Evolutionary conservation across 2,888 invertebrate species (phyloP), one percentile per base, ranked within the genome.

Genomic region (Calliopum simillimum): DNA sequence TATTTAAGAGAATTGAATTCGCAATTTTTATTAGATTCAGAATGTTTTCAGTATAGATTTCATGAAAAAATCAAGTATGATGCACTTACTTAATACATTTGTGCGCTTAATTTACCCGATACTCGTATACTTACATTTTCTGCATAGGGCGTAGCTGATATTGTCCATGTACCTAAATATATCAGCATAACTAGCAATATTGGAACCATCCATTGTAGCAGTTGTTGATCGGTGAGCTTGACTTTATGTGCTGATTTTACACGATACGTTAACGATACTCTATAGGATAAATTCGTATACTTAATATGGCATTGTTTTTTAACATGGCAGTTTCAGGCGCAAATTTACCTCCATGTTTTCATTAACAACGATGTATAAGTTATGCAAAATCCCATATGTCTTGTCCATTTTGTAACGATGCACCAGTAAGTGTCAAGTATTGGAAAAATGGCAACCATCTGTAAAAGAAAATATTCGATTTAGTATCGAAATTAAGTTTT

Each of bases 361-460:
- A 97, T 94, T 4, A 97, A 88, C 55, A 97, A 88, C 11, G 97
- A 96, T 12, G 96, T 96, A 83, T 97, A 97, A 2, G 97, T 95
- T 71, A 97, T 91, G 81, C 95, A 95, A 84, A 97, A 97, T 2
- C 97, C 97, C 86, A 97, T 89, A 86, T 97, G 96, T 5, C 96
- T 89, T 1, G 95, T 93, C 97, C 97, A 97, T 85, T 96, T 96
- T 11, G 95, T 95, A 11, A 94, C 93, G 76, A 96, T 93, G 84
- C 97, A 97, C 46, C 94, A 92, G 78, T 92, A 92, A 80, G 90
- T 90, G 81, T 95, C 95, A 79, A 96, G 87, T 59, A 95, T 94
- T 11, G 95, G 94, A 85, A 95, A 97, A 82, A 96, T 94, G 33
- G 96, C 94, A 55, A 95, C 95, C 94, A 96, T 96, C 96, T 96